Base-by-base conservation (phyloP, 2,113 vertebrate genomes). In the Crocuta crocuta region DNA sequence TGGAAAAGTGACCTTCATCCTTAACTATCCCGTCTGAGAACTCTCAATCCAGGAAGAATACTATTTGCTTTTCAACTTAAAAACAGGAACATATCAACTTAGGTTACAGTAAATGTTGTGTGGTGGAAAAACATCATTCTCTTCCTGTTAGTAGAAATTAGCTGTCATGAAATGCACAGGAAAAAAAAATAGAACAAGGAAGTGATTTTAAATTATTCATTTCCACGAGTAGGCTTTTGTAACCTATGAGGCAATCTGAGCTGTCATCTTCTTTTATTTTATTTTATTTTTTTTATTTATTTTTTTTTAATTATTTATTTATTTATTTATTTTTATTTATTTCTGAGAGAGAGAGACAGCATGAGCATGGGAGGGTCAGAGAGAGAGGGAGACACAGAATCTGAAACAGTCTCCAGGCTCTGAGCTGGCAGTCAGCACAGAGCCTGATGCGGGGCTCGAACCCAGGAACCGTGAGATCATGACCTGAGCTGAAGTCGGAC, bases 1-100 rank as follows among this genome's bases (percentile, higher is more conserved):
- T 86, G 74, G 24, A 76, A 94, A 31, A 68, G 19, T 89, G 73
- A 94, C 23, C 70, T 94, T 96, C 76, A 39, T 81, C 66, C 21
- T 78, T 82, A 92, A 65, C 31, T 92, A 24, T 66, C n/a, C 2
- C 10, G 35, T 63, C 33, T 90, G 86, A 90, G 61, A 13, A 50
- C 5, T 93, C 70, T 94, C 63, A 66, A 13, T 82, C 63, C 55
- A 61, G 74, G 73, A 86, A 91, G n/a, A 88, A 63, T 31, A n/a
- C 48, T 80, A 35, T 92, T 94, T 95, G 28, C 58, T 94, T 83
- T 93, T 93, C 45, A 94, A 78, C 4, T 65, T 48, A n/a, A 55
- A 3, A 68, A 43, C 10, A 39, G 45, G 35, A 85, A 65, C 5
- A 50, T 85, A 50, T 87, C 50, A 66, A 81, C 23, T 86, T 74